Conservation (phyloP, 2,113 vertebrate genomes). For the Odontesthes bonariensis region DNA sequence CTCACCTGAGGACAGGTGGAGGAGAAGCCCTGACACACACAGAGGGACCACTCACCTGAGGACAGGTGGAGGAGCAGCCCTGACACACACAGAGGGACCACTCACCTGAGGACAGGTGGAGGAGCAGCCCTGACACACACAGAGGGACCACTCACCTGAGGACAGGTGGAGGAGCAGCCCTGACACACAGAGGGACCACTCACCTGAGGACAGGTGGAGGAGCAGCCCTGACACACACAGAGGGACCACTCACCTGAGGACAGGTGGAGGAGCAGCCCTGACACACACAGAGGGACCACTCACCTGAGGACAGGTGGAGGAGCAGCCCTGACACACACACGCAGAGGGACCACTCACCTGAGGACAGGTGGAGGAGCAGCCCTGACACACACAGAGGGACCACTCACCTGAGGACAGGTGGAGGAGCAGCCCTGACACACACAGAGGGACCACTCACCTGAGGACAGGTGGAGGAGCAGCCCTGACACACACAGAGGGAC, state of each 20-base stretch:
- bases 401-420: constrained; percentile 58
- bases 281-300: not conserved
- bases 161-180: constrained; percentile 3
- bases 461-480: constrained; percentile 17
- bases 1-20: constrained; percentile 60
- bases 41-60: constrained; percentile 53
- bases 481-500: constrained; percentile 10
- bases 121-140: constrained; percentile 23
- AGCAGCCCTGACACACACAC: constrained; percentile 23
- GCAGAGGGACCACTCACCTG: constrained; percentile 51
- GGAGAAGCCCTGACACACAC: constrained; percentile 23
- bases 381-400: constrained; percentile 10
- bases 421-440: constrained; percentile 28
- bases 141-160: constrained; percentile 53
- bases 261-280: constrained; percentile 10
- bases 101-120: constrained; percentile 60
- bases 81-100: constrained; percentile 11
- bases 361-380: constrained; percentile 17
- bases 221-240: constrained; percentile 19
- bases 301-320: constrained; percentile 59
- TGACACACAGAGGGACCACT: constrained; percentile 14
- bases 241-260: constrained; percentile 56
- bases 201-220: constrained; percentile 59
- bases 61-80: constrained; percentile 3
- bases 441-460: constrained; percentile 50